A percentile compares a stretch with the other conserved stretches of the same genome.
Evolutionary conservation across 2,113 vertebrate species (phyloP).

Genomic region (Acanthochromis polyacanthus): DNA sequence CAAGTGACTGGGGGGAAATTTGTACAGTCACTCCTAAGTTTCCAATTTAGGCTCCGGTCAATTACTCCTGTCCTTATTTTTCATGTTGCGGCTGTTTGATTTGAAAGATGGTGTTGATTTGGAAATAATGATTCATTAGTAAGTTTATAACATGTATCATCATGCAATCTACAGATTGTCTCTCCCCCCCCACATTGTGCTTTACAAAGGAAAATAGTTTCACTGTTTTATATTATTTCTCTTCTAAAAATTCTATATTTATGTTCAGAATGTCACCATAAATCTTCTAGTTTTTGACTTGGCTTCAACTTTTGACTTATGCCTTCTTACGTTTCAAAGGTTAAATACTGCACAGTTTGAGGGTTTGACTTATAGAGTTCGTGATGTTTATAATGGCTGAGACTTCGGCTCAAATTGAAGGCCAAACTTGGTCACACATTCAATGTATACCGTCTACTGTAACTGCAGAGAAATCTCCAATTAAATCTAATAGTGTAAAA

Average conservation of each 20-base stretch:
- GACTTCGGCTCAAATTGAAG: background rate
- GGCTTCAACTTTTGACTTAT: conserved; percentile 19
- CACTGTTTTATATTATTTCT: conserved; percentile 24
- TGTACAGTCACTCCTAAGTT: conserved; percentile 62
- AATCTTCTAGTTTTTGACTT: background rate
- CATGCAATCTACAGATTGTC: conserved; percentile 19
- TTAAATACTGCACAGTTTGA: conserved; percentile 22
- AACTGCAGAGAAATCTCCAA: conserved; percentile 1
- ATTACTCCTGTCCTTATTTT: conserved; percentile 66
- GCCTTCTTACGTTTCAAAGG: conserved; percentile 22
- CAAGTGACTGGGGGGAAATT: conserved; percentile 59
- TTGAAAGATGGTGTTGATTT: conserved; percentile 60
- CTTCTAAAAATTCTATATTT: conserved; percentile 1
- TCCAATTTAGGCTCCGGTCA: conserved; percentile 64
- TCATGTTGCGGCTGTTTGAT: conserved; percentile 55
- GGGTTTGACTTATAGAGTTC: conserved; percentile 5
- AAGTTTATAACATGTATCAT: conserved; percentile 56
- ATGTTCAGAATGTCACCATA: conserved; percentile 9
- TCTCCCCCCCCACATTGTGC: conserved; percentile 28
- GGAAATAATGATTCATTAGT: conserved; percentile 75
- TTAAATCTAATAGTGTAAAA: conserved; percentile 1
- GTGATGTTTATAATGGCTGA: conserved; percentile 26
- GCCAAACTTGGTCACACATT: background rate
- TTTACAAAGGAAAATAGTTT: conserved; percentile 16
- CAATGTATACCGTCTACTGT: background rate